Evolutionary conservation across 2,113 vertebrate species (phyloP), one percentile per base, ranked within the genome.

Genomic region (Cavia aperea): DNA sequence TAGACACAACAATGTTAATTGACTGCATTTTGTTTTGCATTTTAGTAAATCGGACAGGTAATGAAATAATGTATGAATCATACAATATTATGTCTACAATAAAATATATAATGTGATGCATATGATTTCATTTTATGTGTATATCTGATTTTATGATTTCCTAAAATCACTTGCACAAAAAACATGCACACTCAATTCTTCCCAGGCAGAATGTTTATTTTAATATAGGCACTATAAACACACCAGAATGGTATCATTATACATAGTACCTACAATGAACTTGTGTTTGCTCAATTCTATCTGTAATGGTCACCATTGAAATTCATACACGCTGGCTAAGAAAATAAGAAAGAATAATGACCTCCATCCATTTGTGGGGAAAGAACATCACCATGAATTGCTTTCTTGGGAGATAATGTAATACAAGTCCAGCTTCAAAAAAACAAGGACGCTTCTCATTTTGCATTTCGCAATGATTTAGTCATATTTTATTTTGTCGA

Each of bases 401-500:
- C 24, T 92, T 63, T 33, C n/a, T 65, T 63, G 62, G 58, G 43
- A 65, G 46, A 92, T 84, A 96, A 92, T 93, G 75, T 88, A 91
- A 79, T 23, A 51, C 21, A 94, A 63, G 93, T 95, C 75, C 95
- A 94, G 46, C 56, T 95, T 94, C 84, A 54, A 81, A 36, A 51
- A 79, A 87, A 60, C 72, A 78, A 95, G 6, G 73, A 81, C 72
- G 29, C 79, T 94, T 82, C 88, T 95, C 29, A 14, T 58, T 96
- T 46, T 97, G n/a, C 19, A 79, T 96, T 97, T 91, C 68, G 94
- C 24, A 95, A 39, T 13, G 56, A 65, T 92, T 94, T 54, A 90
- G 96, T 62, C 79, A 88, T 90, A 18, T 95, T 97, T 90, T 94
- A 0, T 94, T 94, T 92, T 90, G 85, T 91, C 95, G 79, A 96